Evolutionary conservation across 1,140 invertebrate genomes (phyloP), one percentile per base, ranked within the genome.

Genomic region (Tenebrio molitor): DNA sequence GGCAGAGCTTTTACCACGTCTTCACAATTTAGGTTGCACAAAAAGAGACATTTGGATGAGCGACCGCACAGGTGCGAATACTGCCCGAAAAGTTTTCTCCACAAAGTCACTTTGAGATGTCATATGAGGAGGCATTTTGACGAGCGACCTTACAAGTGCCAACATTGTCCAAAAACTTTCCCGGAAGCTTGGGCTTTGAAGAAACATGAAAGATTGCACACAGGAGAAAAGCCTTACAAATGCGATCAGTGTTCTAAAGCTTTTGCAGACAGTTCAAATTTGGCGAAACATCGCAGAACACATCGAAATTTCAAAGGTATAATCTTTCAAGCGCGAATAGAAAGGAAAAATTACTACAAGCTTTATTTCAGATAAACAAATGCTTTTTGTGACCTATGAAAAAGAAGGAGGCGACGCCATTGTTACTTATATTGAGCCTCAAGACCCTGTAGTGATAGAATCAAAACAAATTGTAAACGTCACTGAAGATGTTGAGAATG

Each of bases 161-260:
- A 79, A 42, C 68, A 74, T 4, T 70, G 68, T 14, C 19, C 50
- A 1, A 62, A 62, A 8, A 62, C 68, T 12, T 63, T 70, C 68
- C 46, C 68, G n/a, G 89, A 91, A 76, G 87, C 89, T 53, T 90
- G 88, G 87, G 87, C 90, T 70, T 83, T 92, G 14, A 89, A 88
- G 69, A 90, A 91, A 79, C 92, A 93, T 79, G 80, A 87, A 75
- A 85, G 90, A 15, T 74, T 87, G 1, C 91, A 92, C 78, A 90
- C 89, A 16, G 91, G 89, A 33, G 93, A 94, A 80, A 93, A 93
- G 77, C 93, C 92, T 1, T 93, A 93, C 79, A 87, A 87, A 42
- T 94, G 93, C 81, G 85, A 88, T 10, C 78, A 90, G n/a, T 95
- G 93, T 80, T 86, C 87, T 1, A 93, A 93, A 83, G 86, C 89